These are phyloP conservation scores for Neolamprologus hecqui DNA, from an alignment of 2,113 vertebrate species.

Conservation along the genomic window DNA sequence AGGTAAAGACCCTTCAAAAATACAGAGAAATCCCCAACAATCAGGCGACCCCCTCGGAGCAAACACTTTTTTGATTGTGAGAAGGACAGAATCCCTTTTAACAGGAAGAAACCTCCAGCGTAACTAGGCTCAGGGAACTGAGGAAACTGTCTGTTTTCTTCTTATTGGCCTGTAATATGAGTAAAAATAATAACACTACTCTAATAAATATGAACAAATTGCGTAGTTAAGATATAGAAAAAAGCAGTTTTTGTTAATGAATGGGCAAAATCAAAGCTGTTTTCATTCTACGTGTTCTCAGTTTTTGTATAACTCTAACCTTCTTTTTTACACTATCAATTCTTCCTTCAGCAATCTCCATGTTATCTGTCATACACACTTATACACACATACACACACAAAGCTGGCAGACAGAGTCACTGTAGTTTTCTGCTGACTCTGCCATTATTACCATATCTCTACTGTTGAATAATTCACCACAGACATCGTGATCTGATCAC, in stretches of 20 bases:
- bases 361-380: background rate
- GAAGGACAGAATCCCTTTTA: background rate
- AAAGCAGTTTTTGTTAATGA: background rate
- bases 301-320: background rate
- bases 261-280: background rate
- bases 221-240: background rate
- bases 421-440: conserved; percentile 62
- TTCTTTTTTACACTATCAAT: background rate
- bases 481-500: background rate
- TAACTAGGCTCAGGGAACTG: background rate
- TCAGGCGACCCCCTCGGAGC: background rate
- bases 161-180: background rate
- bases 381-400: background rate
- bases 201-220: background rate
- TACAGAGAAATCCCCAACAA: background rate
- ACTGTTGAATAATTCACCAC: background rate
- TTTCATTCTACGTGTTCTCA: background rate
- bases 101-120: background rate
- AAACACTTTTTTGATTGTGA: background rate
- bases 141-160: background rate
- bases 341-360: background rate
- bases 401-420: conserved; percentile 16
- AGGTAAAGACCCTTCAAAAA: background rate
- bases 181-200: background rate
- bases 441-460: conserved; percentile 45